These are phyloP conservation scores for Leptoteleia sp. DNA, from an alignment of 1,140 invertebrate species.

Conservation along the genomic window DNA sequence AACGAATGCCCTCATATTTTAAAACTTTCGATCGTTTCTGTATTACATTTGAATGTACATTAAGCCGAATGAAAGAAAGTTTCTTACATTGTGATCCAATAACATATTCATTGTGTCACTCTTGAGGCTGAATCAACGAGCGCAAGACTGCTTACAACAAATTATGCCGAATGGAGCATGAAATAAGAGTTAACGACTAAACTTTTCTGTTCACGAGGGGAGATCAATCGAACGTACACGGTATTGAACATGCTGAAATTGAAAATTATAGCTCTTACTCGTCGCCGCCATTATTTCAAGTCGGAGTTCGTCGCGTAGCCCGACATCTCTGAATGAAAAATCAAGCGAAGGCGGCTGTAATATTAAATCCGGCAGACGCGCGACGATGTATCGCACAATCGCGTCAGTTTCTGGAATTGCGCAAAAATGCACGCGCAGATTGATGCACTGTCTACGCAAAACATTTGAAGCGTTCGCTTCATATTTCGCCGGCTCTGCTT, in stretches of 20 bases:
- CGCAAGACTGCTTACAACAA: conserved; percentile 56
- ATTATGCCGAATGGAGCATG: conserved; percentile 58
- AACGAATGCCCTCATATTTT: conserved; percentile 51
- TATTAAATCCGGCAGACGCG: conserved; percentile 35
- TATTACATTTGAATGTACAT: conserved; percentile 52
- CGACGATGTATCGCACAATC: conserved; percentile 30
- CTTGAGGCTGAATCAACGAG: conserved; percentile 21
- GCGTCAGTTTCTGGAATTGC: conserved; percentile 31
- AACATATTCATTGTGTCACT: conserved; percentile 56
- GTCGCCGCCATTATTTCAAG: conserved; percentile 41
- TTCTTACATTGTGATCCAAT: conserved; percentile 46
- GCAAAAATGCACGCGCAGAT: conserved; percentile 30
- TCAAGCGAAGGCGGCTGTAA: conserved; percentile 18
- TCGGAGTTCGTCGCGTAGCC: conserved; percentile 25
- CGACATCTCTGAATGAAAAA: conserved; percentile 42
- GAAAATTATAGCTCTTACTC: conserved; percentile 51
- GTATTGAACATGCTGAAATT: conserved; percentile 48
- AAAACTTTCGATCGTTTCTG: conserved; percentile 48
- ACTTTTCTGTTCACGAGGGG: conserved; percentile 38
- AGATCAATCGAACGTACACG: conserved; percentile 50
- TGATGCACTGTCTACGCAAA: conserved; percentile 23
- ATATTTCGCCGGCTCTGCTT: conserved; percentile 15
- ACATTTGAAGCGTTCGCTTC: conserved; percentile 14
- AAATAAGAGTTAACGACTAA: conserved; percentile 65
- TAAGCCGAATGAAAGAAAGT: conserved; percentile 54